Percentiles rank a stretch among this genome's conserved stretches.
phyloP scores from a whole-genome alignment of 2,797 vertebrate genomes.

The Harpagifer antarcticus region DNA sequence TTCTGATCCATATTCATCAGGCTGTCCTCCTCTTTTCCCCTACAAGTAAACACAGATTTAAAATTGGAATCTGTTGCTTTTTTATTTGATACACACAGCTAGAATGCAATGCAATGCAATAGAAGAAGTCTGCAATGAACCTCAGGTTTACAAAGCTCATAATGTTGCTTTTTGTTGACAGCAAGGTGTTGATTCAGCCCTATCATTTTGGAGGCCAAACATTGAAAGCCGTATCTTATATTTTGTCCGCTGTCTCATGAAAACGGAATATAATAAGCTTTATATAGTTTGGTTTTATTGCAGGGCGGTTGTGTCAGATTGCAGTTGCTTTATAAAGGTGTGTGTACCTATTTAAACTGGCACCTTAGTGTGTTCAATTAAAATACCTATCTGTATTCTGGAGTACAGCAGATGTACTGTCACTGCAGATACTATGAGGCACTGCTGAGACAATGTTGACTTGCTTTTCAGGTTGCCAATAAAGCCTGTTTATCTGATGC shows the following conservation, averaged over 20 bases:
- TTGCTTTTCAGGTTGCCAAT: slow-evolving; percentile 16
- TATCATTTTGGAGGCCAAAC: background rate
- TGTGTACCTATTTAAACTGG: slow-evolving; percentile 14
- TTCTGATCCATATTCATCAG: slow-evolving; percentile 14
- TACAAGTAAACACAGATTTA: background rate
- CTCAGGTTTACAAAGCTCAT: slow-evolving; percentile 21
- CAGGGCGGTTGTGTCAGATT: slow-evolving; percentile 23
- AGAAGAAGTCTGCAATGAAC: slow-evolving; percentile 25
- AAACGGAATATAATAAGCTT: slow-evolving; percentile 28
- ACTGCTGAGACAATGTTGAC: slow-evolving; percentile 14
- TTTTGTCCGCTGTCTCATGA: slow-evolving; percentile 4
- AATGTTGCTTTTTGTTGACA: slow-evolving; percentile 26
- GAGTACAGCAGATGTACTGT: slow-evolving; percentile 9
- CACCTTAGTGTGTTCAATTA: slow-evolving; percentile 8
- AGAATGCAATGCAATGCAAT: slow-evolving; percentile 3
- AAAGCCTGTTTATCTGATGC: slow-evolving; percentile 30
- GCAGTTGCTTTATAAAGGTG: slow-evolving; percentile 10
- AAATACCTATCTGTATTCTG: slow-evolving; percentile 19
- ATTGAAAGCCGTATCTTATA: slow-evolving; percentile 8
- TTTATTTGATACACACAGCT: slow-evolving; percentile 2
- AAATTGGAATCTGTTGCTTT: background rate
- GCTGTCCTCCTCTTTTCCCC: background rate
- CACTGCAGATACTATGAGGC: slow-evolving; percentile 21
- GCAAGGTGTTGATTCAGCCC: slow-evolving; percentile 18
- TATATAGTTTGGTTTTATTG: slow-evolving; percentile 39